These are phyloP conservation scores for Andricus grossulariae DNA, from an alignment of 1,140 invertebrate genomes.

Conservation along the genomic window DNA sequence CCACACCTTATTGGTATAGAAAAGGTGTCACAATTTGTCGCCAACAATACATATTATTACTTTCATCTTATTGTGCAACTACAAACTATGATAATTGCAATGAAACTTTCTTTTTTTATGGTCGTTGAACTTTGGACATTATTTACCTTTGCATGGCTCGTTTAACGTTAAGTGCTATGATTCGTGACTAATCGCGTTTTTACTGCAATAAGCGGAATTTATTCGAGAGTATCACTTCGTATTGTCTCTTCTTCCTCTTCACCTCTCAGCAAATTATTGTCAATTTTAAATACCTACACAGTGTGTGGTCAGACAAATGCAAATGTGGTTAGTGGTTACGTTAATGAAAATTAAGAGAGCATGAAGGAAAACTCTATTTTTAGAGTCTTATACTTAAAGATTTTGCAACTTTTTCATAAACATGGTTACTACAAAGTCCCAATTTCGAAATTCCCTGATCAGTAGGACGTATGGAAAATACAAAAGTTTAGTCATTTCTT, in stretches of 20 bases:
- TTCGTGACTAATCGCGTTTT: conserved; percentile 47
- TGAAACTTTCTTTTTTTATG: conserved; percentile 59
- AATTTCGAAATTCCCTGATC: background rate
- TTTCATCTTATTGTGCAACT: conserved; percentile 41
- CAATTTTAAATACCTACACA: background rate
- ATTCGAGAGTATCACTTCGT: background rate
- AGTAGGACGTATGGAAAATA: background rate
- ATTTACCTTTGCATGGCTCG: conserved; percentile 47
- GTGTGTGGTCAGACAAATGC: conserved; percentile 8
- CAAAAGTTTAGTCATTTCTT: background rate
- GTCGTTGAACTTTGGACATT: conserved; percentile 55
- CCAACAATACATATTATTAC: conserved; percentile 29
- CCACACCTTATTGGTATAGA: background rate
- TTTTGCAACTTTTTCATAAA: conserved; percentile 12
- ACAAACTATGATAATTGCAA: conserved; percentile 43
- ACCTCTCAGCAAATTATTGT: background rate
- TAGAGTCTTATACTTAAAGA: conserved; percentile 3
- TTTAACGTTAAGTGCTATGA: conserved; percentile 48
- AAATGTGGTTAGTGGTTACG: conserved; percentile 3
- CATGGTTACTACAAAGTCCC: background rate
- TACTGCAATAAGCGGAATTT: conserved; percentile 13
- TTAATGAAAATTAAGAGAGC: conserved; percentile 32
- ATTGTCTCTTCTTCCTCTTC: background rate
- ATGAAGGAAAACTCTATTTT: background rate
- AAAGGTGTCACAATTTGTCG: conserved; percentile 16